phyloP scores from a whole-genome alignment of 2,113 vertebrate genomes.

The Grus americana region DNA sequence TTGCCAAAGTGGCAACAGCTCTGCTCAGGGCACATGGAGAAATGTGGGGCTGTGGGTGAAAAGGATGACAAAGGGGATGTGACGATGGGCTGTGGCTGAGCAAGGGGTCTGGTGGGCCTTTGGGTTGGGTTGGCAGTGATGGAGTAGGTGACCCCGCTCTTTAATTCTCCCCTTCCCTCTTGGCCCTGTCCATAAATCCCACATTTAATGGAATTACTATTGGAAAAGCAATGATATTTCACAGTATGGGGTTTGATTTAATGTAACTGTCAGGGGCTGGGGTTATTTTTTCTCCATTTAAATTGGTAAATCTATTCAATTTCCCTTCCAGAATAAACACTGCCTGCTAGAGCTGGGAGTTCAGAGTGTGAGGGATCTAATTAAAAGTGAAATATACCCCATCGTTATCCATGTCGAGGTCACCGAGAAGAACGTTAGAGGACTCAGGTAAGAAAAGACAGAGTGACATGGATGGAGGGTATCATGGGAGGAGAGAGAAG shows the following conservation, averaged over 20 bases:
- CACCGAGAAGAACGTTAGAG: constrained; percentile 77
- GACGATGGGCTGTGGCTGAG: not conserved
- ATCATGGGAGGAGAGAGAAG: fast-evolving
- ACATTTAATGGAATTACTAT: constrained; percentile 68
- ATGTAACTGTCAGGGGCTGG: constrained; percentile 46
- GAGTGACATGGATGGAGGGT: not conserved
- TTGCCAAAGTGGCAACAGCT: not conserved
- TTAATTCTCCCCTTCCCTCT: constrained; percentile 32
- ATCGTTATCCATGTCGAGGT: constrained; percentile 81
- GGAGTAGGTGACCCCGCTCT: constrained; percentile 5
- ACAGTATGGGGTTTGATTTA: constrained; percentile 63
- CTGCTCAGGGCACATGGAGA: not conserved
- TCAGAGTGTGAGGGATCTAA: constrained; percentile 75
- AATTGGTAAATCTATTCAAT: constrained; percentile 69
- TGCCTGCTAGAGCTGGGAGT: constrained; percentile 77
- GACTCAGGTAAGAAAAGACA: constrained; percentile 66
- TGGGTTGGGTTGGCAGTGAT: not conserved
- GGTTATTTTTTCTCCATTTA: constrained; percentile 69
- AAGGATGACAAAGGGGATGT: not conserved
- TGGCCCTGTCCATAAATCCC: constrained; percentile 49
- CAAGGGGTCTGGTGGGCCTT: not conserved
- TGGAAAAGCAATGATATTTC: constrained; percentile 71
- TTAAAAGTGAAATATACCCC: constrained; percentile 78
- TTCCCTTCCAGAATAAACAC: constrained; percentile 74
- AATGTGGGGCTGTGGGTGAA: not conserved